These are phyloP conservation scores for rabbit (Oryctolagus cuniculus) DNA, from an alignment of 2,113 vertebrate species.

Conservation along the genomic window DNA sequence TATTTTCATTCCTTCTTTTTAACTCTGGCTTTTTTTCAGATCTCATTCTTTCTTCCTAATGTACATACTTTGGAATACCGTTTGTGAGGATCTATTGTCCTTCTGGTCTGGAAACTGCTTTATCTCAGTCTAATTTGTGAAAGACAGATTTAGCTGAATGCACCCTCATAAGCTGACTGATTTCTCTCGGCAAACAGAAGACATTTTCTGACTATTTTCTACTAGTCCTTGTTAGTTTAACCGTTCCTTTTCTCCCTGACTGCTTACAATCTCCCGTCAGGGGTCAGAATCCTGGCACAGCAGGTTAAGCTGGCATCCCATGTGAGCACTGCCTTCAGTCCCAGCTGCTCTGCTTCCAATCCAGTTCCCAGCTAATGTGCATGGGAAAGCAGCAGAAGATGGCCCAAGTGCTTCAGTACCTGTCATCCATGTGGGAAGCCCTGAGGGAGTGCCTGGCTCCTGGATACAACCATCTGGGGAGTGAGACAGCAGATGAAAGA, in stretches of 20 bases:
- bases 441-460: no score
- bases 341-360: no score
- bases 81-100: neutral
- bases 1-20: neutral
- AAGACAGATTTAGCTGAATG: neutral
- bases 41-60: neutral
- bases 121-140: neutral
- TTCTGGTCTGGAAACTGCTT: neutral
- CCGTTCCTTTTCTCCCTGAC: neutral
- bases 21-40: neutral
- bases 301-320: no score
- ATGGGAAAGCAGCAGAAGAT: no score
- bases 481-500: no score
- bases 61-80: neutral
- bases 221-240: neutral
- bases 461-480: no score
- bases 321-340: no score
- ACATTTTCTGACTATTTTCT: neutral
- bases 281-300: no score
- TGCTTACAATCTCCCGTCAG: neutral
- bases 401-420: no score
- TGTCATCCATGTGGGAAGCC: no score
- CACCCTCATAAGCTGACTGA: neutral
- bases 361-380: no score
- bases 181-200: neutral